These are phyloP conservation scores for Semotilus atromaculatus DNA, from an alignment of 2,797 vertebrate species.

Conservation along the genomic window DNA sequence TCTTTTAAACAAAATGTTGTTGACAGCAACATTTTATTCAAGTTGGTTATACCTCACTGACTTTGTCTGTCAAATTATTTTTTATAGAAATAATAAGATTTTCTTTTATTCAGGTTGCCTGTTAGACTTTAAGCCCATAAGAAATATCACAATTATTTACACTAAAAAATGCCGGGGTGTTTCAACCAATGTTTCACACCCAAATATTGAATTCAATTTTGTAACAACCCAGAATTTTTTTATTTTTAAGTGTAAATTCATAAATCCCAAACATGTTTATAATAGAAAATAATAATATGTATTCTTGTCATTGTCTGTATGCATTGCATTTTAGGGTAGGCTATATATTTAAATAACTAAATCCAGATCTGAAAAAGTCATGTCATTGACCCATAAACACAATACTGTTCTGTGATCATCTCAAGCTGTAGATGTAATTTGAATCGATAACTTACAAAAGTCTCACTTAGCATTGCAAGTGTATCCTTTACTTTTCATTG, in stretches of 20 bases:
- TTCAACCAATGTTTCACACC: not conserved
- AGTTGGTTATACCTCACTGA: not conserved
- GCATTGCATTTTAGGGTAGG: not conserved
- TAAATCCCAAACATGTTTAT: not conserved
- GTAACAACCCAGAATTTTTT: not conserved
- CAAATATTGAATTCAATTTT: not conserved
- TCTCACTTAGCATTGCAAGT: constrained; percentile 5
- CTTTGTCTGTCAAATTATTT: not conserved
- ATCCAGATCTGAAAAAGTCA: not conserved
- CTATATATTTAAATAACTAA: not conserved
- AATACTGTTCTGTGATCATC: constrained; percentile 6
- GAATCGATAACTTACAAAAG: constrained; percentile 1
- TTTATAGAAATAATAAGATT: not conserved
- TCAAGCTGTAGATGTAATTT: constrained; percentile 20
- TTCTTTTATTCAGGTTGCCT: too few relatives aligned
- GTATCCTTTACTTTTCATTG: constrained; percentile 13
- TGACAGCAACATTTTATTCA: not conserved
- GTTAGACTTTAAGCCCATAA: not conserved
- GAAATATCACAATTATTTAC: not conserved
- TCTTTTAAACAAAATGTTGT: not conserved
- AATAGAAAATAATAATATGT: not conserved
- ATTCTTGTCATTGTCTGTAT: not conserved
- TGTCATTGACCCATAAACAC: not conserved
- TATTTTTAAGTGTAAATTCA: not conserved
- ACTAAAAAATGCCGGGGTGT: not conserved